These are phyloP conservation scores for Leptodactylus fuscus DNA, from an alignment of 2,113 vertebrate genomes.

Conservation along the genomic window DNA sequence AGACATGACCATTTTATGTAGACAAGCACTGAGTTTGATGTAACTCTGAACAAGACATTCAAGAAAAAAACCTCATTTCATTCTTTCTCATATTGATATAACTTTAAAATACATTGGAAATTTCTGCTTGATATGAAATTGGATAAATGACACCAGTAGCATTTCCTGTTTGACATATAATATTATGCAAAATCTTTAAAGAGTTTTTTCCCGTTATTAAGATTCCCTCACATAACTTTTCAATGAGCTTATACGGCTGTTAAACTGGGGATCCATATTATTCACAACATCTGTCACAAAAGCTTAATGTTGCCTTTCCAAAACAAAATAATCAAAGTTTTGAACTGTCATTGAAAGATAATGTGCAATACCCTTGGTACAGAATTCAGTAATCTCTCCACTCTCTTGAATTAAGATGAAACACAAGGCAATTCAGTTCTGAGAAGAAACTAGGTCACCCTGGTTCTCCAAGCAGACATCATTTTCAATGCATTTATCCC, in stretches of 20 bases:
- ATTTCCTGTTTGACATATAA: neutral
- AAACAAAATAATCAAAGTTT: conserved; percentile 38
- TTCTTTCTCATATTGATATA: neutral
- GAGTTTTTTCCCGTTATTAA: neutral
- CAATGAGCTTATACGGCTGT: conserved; percentile 35
- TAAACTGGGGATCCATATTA: neutral
- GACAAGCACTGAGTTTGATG: too few relatives aligned
- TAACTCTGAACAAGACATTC: too few relatives aligned
- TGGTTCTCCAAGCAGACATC: conserved; percentile 52
- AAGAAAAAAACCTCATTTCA: neutral
- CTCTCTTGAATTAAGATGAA: conserved; percentile 47
- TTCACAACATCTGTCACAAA: neutral
- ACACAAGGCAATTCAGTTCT: neutral
- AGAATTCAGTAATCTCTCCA: neutral
- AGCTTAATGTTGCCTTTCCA: conserved; percentile 1
- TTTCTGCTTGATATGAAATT: neutral
- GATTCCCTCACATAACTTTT: conserved; percentile 39
- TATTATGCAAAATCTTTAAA: neutral
- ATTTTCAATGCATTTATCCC: conserved; percentile 50
- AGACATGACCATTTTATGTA: too few relatives aligned
- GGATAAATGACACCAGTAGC: neutral
- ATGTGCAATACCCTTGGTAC: neutral
- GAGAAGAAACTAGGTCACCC: conserved; percentile 44
- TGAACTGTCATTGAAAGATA: conserved; percentile 34
- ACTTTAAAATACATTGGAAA: neutral